Base-by-base conservation (phyloP, 2,797 vertebrate species). In the Hippopotamyrus pictus region DNA sequence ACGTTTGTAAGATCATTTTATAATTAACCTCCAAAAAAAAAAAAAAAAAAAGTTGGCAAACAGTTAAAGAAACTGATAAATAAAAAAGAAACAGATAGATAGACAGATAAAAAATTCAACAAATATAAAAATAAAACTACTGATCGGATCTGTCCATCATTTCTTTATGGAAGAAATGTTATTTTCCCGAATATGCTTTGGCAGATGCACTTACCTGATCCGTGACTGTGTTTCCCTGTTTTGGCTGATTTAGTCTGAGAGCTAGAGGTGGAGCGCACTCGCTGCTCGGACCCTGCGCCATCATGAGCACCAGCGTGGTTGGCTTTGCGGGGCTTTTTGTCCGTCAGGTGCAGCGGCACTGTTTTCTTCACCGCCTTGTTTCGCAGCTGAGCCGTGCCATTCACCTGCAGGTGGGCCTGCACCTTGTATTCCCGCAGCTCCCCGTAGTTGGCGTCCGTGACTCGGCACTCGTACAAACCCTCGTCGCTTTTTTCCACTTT, bases 341-440 rank as follows among this genome's bases (percentile, higher is more conserved):
- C 97, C 22, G 97, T 98, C 93, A 99, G 91, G 96, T 98, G 98
- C 95, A 98, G 96, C 0, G 97, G 97, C 5, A 97, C 97, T 62
- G 96, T 97, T 92, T 99, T 98, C 91, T 98, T 98, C 86, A 96
- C 95, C 79, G 97, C 97, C 93, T 97, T 96, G 91, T 94, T 94
- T 73, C 96, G 95, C 1, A 96, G 96, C 22, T 97, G 96, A 92
- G 95, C 95, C 0, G 97, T 97, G 92, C 95, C 92, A 0, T 96
- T 98, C 90, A 99, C 97, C 91, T 96, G 97, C 93, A 99, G 95
- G 95, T 97, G 97, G 86, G 97, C 98, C 91, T 98, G 97, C 89
- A 96, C 97, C 93, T 98, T 99, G 95, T 99, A 97, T 88, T 99
- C 98, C 92, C 97, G 97, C 22, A 99, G 97, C 93, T 98, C 97